Base-by-base conservation (phyloP, 2,113 vertebrate genomes). In the Ceyx cyanopectus region DNA sequence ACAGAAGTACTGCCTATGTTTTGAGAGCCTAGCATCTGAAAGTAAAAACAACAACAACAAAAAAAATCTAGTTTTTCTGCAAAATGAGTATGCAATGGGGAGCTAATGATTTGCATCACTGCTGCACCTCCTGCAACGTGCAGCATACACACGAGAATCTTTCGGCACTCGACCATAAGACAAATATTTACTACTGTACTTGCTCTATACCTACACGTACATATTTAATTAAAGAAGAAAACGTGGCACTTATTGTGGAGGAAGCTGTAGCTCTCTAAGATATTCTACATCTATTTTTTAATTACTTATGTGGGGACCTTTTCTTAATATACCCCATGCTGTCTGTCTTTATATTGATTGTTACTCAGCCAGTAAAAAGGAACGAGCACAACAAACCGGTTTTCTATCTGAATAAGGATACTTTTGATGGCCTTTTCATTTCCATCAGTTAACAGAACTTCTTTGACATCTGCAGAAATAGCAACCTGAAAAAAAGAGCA, bases 371-470 rank as follows among this genome's bases (percentile, higher is more conserved):
- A 43, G 97, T 92, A 95, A 96, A 96, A 95, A 96, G 95, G 95
- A 97, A 95, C 3, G 87, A 97, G 89, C 94, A 96, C 96, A 97
- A 95, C 97, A 97, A 97, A 97, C 96, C 97, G 93, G 96, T 97
- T 97, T 97, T 97, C 96, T 97, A 96, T 97, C 97, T 97, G 95
- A 97, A 96, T 97, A 98, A 99, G 99, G 99, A 99, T 99, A 99
- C 99, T 99, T 98, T 98, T 98, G 98, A 99, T 99, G 97, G 99
- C 99, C 99, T 99, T 99, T 98, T 99, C 99, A 98, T 99, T 99
- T 98, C 99, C 99, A 98, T 99, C 99, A 98, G 99, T 99, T 98
- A 99, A 98, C 97, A 99, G 98, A 98, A 99, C 99, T 99, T 99
- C 99, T 98, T 98, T 99, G 98, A 98, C 99, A 98, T 99, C 99